Base-by-base conservation (phyloP, 2,888 invertebrate genomes). In the Lordiphosa andalusiaca region DNA sequence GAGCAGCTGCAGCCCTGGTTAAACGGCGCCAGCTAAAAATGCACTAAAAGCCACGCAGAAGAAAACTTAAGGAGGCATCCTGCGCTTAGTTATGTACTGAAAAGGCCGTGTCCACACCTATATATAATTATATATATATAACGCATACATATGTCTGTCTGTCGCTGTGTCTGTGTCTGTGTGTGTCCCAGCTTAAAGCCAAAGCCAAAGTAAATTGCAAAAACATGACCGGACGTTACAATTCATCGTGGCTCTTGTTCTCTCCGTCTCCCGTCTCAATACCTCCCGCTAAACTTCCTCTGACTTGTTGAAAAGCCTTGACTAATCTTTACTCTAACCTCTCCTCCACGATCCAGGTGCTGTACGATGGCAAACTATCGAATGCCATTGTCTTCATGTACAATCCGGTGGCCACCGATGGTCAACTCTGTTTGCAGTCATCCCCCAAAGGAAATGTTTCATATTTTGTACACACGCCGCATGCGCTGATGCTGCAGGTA, bases 391-490 rank as follows among this genome's bases (percentile, higher is more conserved):
- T 99, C 88, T 99, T 99, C 91, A 98, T 99, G 96, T 99, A 99
- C 92, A 99, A 99, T 91, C 99, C 99, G 67, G 98, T 99, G 85
- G 99, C 99, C 68, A 99, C 99, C 71, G 99, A 99, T 91, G 97
- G 98, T 72, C 99, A 99, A 91, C 93, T 99, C 69, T 99, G 99
- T 91, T 93, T 99, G 75, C 98, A 99, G 91, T 98, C 98, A 47
- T 97, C 98, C 76, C 98, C 99, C 55, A 99, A 98, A 91, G 97
- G 97, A 88, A 98, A 98, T 90, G 93, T 95, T 84, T 96, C 98
- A 72, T 98, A 96, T 92, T 99, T 99, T 92, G 98, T 99, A 87
- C 99, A 99, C 91, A 98, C 98, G 72, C 99, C 99, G 53, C 99
- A 99, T 91, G 99, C 99, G 73, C 94, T 99, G 85, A 99, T 99